A percentile compares a stretch with the other conserved stretches of the same genome.
These are phyloP conservation scores for Montipora capricornis DNA, from an alignment of 64 coral and sea anemone species.

Conservation along the genomic window DNA sequence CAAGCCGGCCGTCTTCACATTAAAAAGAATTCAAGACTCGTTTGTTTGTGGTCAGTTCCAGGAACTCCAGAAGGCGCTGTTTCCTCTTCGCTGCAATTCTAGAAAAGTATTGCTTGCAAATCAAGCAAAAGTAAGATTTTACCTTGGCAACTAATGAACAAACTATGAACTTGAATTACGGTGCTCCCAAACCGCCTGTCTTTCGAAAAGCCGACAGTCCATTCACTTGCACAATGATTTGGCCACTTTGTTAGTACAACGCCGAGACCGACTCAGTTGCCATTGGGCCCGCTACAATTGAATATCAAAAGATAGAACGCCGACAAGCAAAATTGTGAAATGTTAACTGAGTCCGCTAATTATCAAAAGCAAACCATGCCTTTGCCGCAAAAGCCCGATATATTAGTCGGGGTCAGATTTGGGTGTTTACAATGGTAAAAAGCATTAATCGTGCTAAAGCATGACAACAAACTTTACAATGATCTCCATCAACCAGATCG, in stretches of 20 bases:
- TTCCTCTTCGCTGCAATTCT: too few relatives aligned
- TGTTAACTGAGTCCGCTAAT: conserved; percentile 9
- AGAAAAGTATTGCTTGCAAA: too few relatives aligned
- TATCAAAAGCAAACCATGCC: conserved; percentile 22
- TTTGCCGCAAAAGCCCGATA: conserved; percentile 32
- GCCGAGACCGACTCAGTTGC: neutral
- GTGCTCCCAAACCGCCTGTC: neutral
- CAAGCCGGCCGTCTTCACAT: too few relatives aligned
- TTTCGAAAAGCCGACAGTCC: neutral
- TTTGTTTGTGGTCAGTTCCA: too few relatives aligned
- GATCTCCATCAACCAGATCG: too few relatives aligned
- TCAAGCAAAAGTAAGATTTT: too few relatives aligned
- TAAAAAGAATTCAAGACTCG: too few relatives aligned
- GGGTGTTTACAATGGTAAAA: too few relatives aligned
- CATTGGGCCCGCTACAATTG: neutral
- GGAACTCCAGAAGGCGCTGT: too few relatives aligned
- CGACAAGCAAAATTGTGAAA: neutral
- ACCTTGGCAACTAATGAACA: neutral
- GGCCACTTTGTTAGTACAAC: neutral
- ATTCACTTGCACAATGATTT: conserved; percentile 8
- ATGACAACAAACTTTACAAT: too few relatives aligned
- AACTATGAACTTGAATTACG: neutral
- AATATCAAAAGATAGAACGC: neutral
- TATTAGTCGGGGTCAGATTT: neutral
- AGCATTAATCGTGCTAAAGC: too few relatives aligned